Base-by-base conservation (phyloP, 2,113 vertebrate species). In the Scomber japonicus region DNA sequence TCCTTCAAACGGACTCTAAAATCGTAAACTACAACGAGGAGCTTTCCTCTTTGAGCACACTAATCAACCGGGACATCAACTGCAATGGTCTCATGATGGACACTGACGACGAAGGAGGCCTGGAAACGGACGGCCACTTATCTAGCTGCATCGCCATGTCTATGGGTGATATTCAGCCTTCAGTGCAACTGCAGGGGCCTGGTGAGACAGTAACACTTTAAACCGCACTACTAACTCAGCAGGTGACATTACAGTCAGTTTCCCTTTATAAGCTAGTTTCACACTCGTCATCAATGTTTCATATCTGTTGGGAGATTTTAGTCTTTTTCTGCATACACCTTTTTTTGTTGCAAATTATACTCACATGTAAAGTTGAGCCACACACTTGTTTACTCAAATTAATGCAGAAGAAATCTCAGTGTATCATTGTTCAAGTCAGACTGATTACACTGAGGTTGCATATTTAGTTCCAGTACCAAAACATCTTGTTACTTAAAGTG, bases 81-180 rank as follows among this genome's bases (percentile, higher is more conserved):
- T 49, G 10, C 40, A 87, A 85, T 3, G 21, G 21, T 0, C 3
- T 6, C 13, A 0, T 8, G 3, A 1, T 1, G 0, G 10, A 50
- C 3, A 2, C 3, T 2, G 45, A 48, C 4, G 78, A 75, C 1
- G 85, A 91, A 0, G 94, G 84, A 1, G 82, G 88, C 13, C 62
- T 96, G 3, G 91, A 96, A 55, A 62, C 85, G 0, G 95, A 96
- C 10, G 94, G 95, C 1, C 81, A 93, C 55, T 0, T 67, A 16
- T 1, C n/a, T 24, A 16, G 4, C n/a, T 27, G 0, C 35, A 44
- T 73, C 19, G 21, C 16, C 1, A 1, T 2, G 0, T 15, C 12
- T 12, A 1, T 90, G 0, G 16, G 11, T 0, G 90, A 81, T 1
- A 5, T 93, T 3, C 53, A 64, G 30, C 88, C 91, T 1, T 44